Percentiles rank a stretch among this genome's conserved stretches.
Evolutionary conservation across 64 coral and sea anemone species (phyloP).

Genomic region (Montipora cactus): DNA sequence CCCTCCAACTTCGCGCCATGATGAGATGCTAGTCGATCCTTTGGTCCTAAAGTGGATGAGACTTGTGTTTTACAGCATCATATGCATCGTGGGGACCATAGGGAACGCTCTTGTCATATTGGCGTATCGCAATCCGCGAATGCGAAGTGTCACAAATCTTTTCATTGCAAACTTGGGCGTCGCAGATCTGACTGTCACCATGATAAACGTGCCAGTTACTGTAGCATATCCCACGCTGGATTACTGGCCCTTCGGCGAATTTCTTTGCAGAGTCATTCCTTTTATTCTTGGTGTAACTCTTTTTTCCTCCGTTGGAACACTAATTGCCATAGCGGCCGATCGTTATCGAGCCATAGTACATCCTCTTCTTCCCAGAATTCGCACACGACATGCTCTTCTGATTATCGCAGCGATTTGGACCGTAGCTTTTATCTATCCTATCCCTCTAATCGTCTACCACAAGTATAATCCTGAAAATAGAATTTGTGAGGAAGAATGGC

Average conservation of each 20-base stretch:
- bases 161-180: conserved; percentile 91
- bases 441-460: conserved; percentile 54
- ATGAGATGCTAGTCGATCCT: not conserved
- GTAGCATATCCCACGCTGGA: conserved; percentile 38
- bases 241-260: conserved; percentile 78
- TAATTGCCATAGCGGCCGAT: conserved; percentile 83
- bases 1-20: not conserved
- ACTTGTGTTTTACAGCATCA: conserved; percentile 16
- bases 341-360: conserved; percentile 84
- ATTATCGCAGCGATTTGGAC: conserved; percentile 78
- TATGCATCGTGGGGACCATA: conserved; percentile 37
- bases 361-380: conserved; percentile 77
- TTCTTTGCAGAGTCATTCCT: conserved; percentile 77
- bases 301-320: conserved; percentile 70
- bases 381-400: conserved; percentile 71
- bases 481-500: conserved; percentile 69
- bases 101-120: conserved; percentile 82
- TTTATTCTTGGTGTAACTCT: conserved; percentile 77
- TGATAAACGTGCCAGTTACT: conserved; percentile 79
- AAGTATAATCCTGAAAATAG: not conserved
- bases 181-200: conserved; percentile 78
- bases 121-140: conserved; percentile 82
- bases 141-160: conserved; percentile 91
- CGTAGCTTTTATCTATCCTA: conserved; percentile 52
- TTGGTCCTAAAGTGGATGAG: not conserved